Conservation (phyloP, 2,113 vertebrate species). For the Tylochromis polylepis region DNA sequence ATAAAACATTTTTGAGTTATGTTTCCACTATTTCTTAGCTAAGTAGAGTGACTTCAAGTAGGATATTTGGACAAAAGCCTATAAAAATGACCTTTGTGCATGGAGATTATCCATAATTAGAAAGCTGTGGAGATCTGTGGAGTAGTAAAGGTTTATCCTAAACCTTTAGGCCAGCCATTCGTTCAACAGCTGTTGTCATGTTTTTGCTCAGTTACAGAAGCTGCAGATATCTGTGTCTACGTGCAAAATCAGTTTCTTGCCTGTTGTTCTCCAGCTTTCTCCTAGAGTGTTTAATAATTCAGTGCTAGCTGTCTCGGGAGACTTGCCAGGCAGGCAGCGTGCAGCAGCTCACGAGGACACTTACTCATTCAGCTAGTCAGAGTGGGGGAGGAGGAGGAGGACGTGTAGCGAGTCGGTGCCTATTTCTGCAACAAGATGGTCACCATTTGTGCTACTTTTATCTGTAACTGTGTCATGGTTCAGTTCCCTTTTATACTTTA, state of each 20-base stretch:
- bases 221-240: constrained; percentile 5
- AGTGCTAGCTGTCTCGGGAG: constrained; percentile 61
- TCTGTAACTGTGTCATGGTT: neutral
- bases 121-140: neutral
- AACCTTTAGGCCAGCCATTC: neutral
- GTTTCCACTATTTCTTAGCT: neutral
- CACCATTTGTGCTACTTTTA: constrained; percentile 23
- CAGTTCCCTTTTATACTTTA: neutral
- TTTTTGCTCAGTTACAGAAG: neutral
- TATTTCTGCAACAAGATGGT: constrained; percentile 42
- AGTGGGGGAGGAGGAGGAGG: constrained; percentile 52
- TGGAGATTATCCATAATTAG: neutral
- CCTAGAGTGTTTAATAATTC: constrained; percentile 76
- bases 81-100: neutral
- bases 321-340: constrained; percentile 51
- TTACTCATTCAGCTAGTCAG: constrained; percentile 57
- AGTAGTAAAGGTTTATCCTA: no score
- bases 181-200: constrained; percentile 4
- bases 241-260: constrained; percentile 34
- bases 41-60: neutral
- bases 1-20: neutral
- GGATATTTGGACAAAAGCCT: neutral
- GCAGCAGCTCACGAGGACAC: constrained; percentile 58
- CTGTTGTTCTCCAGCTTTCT: constrained; percentile 59
- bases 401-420: constrained; percentile 11